These are phyloP conservation scores for Ptyas mucosa DNA, from an alignment of 2,113 vertebrate species.

Conservation along the genomic window DNA sequence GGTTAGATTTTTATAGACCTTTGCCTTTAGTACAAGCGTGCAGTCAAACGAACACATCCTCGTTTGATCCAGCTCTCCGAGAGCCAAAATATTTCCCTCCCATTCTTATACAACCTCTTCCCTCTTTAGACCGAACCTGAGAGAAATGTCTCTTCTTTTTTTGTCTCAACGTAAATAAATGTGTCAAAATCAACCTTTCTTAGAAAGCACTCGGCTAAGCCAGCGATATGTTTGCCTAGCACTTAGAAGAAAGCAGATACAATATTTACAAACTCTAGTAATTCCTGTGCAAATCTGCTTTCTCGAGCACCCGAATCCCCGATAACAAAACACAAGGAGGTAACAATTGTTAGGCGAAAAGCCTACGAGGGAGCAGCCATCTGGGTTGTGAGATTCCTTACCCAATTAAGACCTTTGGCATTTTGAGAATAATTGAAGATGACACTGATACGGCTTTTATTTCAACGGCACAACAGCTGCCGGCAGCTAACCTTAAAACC, in stretches of 20 bases:
- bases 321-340: conserved; percentile 57
- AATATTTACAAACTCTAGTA: conserved; percentile 65
- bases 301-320: conserved; percentile 55
- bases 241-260: conserved; percentile 60
- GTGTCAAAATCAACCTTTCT: conserved; percentile 4
- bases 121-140: neutral
- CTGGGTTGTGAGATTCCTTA: conserved; percentile 43
- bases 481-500: conserved; percentile 54
- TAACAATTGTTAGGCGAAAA: conserved; percentile 46
- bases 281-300: conserved; percentile 60
- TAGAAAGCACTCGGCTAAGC: conserved; percentile 37
- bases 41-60: neutral
- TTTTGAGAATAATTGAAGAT: conserved; percentile 63
- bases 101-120: neutral
- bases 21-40: neutral
- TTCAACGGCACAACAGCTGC: conserved; percentile 59
- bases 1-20: neutral
- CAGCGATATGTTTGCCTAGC: conserved; percentile 55
- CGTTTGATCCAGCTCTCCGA: neutral
- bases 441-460: conserved; percentile 57
- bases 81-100: neutral
- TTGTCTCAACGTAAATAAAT: conserved; percentile 21
- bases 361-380: conserved; percentile 26
- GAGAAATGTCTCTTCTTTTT: conserved; percentile 13
- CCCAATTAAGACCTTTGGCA: conserved; percentile 47